phyloP scores from a whole-genome alignment of 2,888 invertebrate genomes.

The Drosophila mulleri region DNA sequence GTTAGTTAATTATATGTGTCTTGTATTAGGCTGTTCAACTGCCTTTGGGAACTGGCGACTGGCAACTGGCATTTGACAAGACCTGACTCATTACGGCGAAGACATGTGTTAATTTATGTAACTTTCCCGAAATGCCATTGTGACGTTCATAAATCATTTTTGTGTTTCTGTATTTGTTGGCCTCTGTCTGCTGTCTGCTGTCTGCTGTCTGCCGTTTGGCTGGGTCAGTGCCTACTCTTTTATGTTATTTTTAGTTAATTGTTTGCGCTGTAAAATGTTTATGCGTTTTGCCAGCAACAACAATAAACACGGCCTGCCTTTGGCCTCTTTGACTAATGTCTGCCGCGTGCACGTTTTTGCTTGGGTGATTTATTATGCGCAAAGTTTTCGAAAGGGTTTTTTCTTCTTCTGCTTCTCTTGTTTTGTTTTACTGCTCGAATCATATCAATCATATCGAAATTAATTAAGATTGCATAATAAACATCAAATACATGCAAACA shows the following conservation, averaged over 20 bases:
- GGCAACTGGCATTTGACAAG: conserved; percentile 33
- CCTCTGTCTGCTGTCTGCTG: conserved; percentile 9
- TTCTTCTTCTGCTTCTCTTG: neutral
- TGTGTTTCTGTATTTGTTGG: conserved; percentile 26
- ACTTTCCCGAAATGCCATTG: conserved; percentile 73
- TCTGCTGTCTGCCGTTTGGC: conserved; percentile 22
- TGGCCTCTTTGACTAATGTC: conserved; percentile 78
- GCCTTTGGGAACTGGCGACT: conserved; percentile 28
- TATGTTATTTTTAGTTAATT: conserved; percentile 80
- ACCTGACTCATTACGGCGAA: conserved; percentile 70
- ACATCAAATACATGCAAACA: conserved; percentile 10
- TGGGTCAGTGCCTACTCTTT: conserved; percentile 70
- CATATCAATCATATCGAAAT: conserved; percentile 77
- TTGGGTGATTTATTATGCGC: conserved; percentile 71
- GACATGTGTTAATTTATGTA: conserved; percentile 82
- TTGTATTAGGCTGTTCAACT: conserved; percentile 44
- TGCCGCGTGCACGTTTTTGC: conserved; percentile 70
- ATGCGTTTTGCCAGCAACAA: conserved; percentile 69
- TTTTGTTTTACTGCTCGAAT: conserved; percentile 43
- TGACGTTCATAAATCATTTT: conserved; percentile 77
- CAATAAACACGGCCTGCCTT: conserved; percentile 51
- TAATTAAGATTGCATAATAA: conserved; percentile 69
- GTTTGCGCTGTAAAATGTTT: conserved; percentile 80
- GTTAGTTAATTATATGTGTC: conserved; percentile 30
- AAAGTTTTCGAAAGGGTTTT: conserved; percentile 59